Evolutionary conservation across 2,888 invertebrate species (phyloP).

Genomic region (Empis livida): DNA sequence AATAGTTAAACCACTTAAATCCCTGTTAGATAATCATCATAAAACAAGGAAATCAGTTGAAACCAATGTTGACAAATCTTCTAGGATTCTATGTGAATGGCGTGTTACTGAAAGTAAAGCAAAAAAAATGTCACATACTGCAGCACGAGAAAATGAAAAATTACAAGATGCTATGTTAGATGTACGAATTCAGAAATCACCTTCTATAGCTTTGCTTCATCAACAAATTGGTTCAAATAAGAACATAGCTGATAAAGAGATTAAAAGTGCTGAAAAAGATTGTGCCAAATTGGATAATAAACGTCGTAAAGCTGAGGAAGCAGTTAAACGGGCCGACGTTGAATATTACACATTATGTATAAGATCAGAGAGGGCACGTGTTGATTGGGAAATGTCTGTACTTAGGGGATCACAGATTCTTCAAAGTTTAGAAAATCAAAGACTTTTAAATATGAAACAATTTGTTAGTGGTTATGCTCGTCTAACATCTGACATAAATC

Average conservation of each 20-base stretch:
- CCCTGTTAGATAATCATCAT: slow-evolving; percentile 55
- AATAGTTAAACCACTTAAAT: slow-evolving; percentile 75
- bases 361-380: slow-evolving; percentile 73
- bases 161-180: slow-evolving; percentile 64
- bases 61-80: slow-evolving; percentile 72
- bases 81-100: slow-evolving; percentile 71
- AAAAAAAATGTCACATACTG: slow-evolving; percentile 77
- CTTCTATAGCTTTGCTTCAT: slow-evolving; percentile 32
- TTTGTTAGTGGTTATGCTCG: slow-evolving; percentile 52
- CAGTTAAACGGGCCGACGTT: slow-evolving; percentile 80
- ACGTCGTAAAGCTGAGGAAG: slow-evolving; percentile 78
- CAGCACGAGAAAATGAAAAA: slow-evolving; percentile 84
- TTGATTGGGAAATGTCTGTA: slow-evolving; percentile 88
- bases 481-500: slow-evolving; percentile 57
- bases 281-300: slow-evolving; percentile 73
- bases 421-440: slow-evolving; percentile 80
- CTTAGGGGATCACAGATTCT: slow-evolving; percentile 74
- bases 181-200: slow-evolving; percentile 38
- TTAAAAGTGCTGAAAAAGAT: slow-evolving; percentile 47
- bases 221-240: slow-evolving; percentile 24
- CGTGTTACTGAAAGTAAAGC: slow-evolving; percentile 75
- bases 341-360: slow-evolving; percentile 88
- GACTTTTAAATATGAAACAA: slow-evolving; percentile 66
- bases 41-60: slow-evolving; percentile 61
- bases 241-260: slow-evolving; percentile 31